Conservation (phyloP, 2,888 invertebrate species). For the Sarcophaga carnaria region DNA sequence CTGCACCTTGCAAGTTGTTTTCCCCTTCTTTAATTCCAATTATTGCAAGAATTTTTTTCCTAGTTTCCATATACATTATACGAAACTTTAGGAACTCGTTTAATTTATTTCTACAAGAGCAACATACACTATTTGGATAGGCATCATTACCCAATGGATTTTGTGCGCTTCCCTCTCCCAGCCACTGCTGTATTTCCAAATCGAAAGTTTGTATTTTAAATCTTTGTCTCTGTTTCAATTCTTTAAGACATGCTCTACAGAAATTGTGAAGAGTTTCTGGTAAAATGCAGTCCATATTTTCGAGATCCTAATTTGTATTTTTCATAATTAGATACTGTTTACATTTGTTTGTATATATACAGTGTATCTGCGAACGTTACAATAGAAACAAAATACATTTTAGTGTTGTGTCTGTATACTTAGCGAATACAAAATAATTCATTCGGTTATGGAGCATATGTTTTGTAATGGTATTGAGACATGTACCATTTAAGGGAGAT, state of each 20-base stretch:
- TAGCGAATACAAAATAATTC: not conserved
- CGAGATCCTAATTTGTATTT: not conserved
- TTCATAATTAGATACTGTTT: not conserved
- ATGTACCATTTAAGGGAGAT: too few relatives aligned
- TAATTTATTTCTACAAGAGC: slow-evolving; percentile 74
- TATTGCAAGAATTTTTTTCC: slow-evolving; percentile 52
- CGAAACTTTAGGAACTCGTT: slow-evolving; percentile 75
- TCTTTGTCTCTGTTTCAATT: slow-evolving; percentile 55
- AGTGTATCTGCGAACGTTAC: not conserved
- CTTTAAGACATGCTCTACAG: slow-evolving; percentile 71
- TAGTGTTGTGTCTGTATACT: not conserved
- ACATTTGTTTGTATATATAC: not conserved
- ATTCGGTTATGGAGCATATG: too few relatives aligned
- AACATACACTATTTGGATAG: slow-evolving; percentile 75
- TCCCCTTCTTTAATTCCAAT: slow-evolving; percentile 47
- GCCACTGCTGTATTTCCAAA: slow-evolving; percentile 65
- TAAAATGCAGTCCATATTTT: slow-evolving; percentile 11
- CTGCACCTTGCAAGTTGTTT: not conserved
- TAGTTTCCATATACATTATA: slow-evolving; percentile 76
- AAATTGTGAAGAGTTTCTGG: slow-evolving; percentile 43
- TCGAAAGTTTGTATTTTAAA: slow-evolving; percentile 63
- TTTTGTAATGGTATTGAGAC: too few relatives aligned
- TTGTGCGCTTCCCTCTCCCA: slow-evolving; percentile 57
- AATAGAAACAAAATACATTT: not conserved
- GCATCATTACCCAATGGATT: slow-evolving; percentile 64